Base-by-base conservation (phyloP, 2,797 vertebrate species). In the Cyprinodon diabolis region DNA sequence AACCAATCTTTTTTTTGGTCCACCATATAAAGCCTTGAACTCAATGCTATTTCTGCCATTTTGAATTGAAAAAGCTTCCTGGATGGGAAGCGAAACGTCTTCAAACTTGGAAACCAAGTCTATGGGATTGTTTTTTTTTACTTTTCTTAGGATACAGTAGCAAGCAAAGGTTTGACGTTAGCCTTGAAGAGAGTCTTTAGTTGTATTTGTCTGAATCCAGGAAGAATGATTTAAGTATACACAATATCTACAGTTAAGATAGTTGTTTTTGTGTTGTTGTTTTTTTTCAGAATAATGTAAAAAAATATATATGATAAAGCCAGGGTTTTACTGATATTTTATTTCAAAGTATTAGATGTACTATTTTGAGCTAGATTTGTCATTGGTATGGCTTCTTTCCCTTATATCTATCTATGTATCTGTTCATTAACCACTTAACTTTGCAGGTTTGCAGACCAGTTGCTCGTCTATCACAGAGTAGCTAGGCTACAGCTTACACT, bases 291-390 rank as follows among this genome's bases (percentile, higher is more conserved):
- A 14, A 49, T 49, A 14, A 49, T 49, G 13, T 49, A 17, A 49
- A 14, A 49, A 14, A 49, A 14, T 4, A 35, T 4, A 35, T 43
- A 30, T 43, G 40, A 43, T 43, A 43, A 43, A 30, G 30, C 30
- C 30, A 30, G 30, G 30, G 30, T 30, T 30, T 30, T 30, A 30
- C 30, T 2, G 30, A 30, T 30, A 1, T 30, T 30, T 2, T 58
- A 12, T 23, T 58, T 15, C 9, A 60, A 58, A 19, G 57, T 60
- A 8, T 60, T 35, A 17, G 30, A 6, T 35, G 30, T 37, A 17
- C 30, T 37, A 60, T 25, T 60, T 60, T 60, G 14, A 62, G 58
- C 30, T 62, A 43, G 17, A 62, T 62, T 62, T 40, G 58, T 62
- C 40, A 21, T 12, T 43, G 4, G 37, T 30, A 37, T 62, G 35